Evolutionary conservation across 2,888 invertebrate species (phyloP).

Genomic region (Spicauda simplicius): DNA sequence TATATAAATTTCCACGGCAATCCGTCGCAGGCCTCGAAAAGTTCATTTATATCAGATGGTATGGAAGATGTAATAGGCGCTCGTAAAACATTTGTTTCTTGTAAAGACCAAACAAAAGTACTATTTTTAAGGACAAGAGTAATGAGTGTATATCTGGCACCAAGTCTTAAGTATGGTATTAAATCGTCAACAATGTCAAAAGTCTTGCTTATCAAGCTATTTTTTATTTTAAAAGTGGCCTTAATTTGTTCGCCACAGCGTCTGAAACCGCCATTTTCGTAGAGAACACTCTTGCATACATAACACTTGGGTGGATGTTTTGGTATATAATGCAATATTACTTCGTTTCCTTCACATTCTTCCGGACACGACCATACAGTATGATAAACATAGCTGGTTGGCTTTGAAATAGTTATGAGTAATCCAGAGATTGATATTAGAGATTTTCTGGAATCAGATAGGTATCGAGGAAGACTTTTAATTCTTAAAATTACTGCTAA

Average conservation of each 20-base stretch:
- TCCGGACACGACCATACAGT: constrained; percentile 79
- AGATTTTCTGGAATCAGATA: constrained; percentile 46
- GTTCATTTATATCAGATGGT: constrained; percentile 59
- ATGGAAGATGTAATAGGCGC: constrained; percentile 57
- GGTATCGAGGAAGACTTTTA: constrained; percentile 55
- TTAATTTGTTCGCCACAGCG: constrained; percentile 70
- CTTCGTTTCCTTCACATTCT: constrained; percentile 73
- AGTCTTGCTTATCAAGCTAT: constrained; percentile 51
- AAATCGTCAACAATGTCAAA: constrained; percentile 66
- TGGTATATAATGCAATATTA: constrained; percentile 68
- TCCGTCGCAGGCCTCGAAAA: constrained; percentile 60
- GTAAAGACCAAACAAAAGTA: constrained; percentile 62
- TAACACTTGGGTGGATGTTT: constrained; percentile 69
- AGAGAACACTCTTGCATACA: constrained; percentile 64
- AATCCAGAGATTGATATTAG: constrained; percentile 53
- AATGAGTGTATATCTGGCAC: constrained; percentile 57
- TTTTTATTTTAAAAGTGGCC: constrained; percentile 59
- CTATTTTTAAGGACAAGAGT: constrained; percentile 60
- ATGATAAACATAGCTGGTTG: constrained; percentile 65
- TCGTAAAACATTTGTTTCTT: constrained; percentile 52
- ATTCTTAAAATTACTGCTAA: constrained; percentile 61
- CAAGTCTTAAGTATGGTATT: constrained; percentile 59
- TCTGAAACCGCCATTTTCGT: constrained; percentile 71
- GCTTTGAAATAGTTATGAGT: constrained; percentile 62
- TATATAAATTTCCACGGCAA: constrained; percentile 75